Evolutionary conservation across 2,797 vertebrate species (phyloP), one percentile per base, ranked within the genome.

Genomic region (Loriculus beryllinus): DNA sequence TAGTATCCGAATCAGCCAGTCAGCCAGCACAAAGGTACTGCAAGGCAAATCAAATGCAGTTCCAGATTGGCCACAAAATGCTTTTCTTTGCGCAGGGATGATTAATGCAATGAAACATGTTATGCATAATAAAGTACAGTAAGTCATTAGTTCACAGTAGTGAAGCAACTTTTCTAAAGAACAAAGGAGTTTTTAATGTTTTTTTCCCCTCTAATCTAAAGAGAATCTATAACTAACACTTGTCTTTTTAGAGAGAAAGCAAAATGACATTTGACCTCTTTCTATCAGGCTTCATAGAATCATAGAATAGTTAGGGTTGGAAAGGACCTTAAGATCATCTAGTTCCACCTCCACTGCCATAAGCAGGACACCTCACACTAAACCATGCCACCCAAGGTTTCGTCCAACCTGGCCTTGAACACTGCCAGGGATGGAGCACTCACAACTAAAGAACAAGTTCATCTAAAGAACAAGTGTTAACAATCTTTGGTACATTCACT

Each of bases 1-100:
- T 15, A 65, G 29, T 25, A 75, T 4, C 52, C 33, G 28, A 86
- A 86, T 12, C 29, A 88, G 16, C 10, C 7, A 0, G 9, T 43
- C 35, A 42, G n/a, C n/a, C 63, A 68, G 37, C 37, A 48, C 0
- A 0, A 25, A 64, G 0, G 0, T 51, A 54, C 39, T 76, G 25
- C 15, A 65, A 87, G 12, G 76, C 21, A 82, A 84, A 72, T 9
- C 3, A 51, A 94, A 72, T 0, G 1, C 37, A 82, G 37, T 37
- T 70, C 47, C 71, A 93, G 25, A 64, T 4, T 15, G 85, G 33
- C 7, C 26, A 88, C 21, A 72, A 65, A 93, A 69, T 10, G 6
- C 7, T 56, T 63, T 60, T 23, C 37, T 88, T 88, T 78, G 51
- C 76, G 84, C 23, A 51, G n/a, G 14, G 5, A 60, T 6, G 3